phyloP scores from a whole-genome alignment of 2,797 vertebrate species.

The Dryobates pubescens region DNA sequence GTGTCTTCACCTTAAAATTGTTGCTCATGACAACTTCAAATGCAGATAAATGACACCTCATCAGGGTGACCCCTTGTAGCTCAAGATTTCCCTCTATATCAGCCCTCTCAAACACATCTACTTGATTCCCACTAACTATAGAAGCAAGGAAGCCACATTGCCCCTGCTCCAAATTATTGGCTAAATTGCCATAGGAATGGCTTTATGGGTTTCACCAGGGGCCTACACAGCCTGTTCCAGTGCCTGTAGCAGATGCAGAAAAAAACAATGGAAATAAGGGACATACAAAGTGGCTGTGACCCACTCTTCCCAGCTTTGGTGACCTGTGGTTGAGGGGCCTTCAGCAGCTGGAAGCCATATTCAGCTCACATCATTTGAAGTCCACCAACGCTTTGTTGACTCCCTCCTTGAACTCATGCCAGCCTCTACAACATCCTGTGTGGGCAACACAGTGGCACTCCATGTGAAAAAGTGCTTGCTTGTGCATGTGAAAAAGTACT shows the following conservation, averaged over 20 bases:
- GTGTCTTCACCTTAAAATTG: background rate
- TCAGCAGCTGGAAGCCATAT: background rate
- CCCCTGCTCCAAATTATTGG: background rate
- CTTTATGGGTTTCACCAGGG: background rate
- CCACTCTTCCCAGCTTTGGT: background rate
- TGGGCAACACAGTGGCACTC: background rate
- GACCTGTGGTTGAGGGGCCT: background rate
- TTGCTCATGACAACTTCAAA: background rate
- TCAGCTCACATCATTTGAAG: background rate
- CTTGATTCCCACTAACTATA: background rate
- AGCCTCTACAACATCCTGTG: background rate
- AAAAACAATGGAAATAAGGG: background rate
- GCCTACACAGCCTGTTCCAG: background rate
- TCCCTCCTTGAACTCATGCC: background rate
- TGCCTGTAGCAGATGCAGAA: background rate
- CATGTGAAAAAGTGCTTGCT: background rate
- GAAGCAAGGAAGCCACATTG: background rate
- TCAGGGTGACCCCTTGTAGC: background rate
- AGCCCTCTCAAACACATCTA: background rate
- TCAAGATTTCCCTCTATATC: background rate
- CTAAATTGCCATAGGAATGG: background rate
- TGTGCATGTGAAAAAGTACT: background rate
- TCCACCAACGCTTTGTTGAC: background rate
- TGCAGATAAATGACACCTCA: background rate
- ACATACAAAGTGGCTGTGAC: background rate